phyloP scores from a whole-genome alignment of 92 coral and sea anemone genomes.

The Palythoa grandis region DNA sequence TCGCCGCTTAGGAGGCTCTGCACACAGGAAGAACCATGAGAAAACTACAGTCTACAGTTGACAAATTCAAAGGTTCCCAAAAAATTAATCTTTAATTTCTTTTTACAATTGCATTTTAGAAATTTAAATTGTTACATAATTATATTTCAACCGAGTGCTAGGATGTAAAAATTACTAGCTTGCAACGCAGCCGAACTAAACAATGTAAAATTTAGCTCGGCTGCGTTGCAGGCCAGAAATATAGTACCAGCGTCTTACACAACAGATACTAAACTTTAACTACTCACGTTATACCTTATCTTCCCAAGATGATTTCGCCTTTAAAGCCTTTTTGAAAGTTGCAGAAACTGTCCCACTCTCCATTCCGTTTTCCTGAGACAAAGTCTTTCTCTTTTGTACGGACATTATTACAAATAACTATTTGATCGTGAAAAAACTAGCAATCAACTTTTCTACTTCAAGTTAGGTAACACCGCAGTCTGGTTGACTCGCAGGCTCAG shows the following conservation, averaged over 20 bases:
- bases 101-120: too few relatives aligned
- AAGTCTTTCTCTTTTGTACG: constrained; percentile 79
- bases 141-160: too few relatives aligned
- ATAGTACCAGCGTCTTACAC: neutral
- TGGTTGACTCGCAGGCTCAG: constrained; percentile 41
- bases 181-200: too few relatives aligned
- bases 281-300: constrained; percentile 73
- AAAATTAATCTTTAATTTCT: too few relatives aligned
- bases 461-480: constrained; percentile 55
- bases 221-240: too few relatives aligned
- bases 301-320: constrained; percentile 93
- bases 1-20: too few relatives aligned
- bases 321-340: constrained; percentile 85
- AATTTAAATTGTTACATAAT: too few relatives aligned
- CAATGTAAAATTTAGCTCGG: too few relatives aligned
- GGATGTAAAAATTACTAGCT: too few relatives aligned
- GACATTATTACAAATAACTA: constrained; percentile 55
- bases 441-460: neutral
- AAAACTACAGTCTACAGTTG: too few relatives aligned
- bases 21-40: too few relatives aligned
- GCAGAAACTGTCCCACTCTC: constrained; percentile 86
- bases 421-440: neutral
- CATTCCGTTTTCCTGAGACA: constrained; percentile 65
- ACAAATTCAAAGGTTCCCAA: too few relatives aligned
- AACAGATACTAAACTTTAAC: neutral